Base-by-base conservation (phyloP, 2,113 vertebrate species). In the Planiliza haematocheilus region DNA sequence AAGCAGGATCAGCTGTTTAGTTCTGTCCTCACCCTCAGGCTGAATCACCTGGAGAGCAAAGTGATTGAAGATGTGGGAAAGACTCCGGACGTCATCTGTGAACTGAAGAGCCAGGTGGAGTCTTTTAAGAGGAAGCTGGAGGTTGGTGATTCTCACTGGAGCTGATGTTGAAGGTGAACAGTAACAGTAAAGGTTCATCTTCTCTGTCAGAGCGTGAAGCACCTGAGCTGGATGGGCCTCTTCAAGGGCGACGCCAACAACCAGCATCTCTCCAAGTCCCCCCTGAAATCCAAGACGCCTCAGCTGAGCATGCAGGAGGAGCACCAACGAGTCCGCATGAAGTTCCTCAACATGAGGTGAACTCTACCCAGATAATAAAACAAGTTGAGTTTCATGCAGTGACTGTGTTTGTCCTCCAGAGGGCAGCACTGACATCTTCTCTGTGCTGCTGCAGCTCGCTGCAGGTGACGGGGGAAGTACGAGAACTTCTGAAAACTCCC, bases 151-250 rank as follows among this genome's bases (percentile, higher is more conserved):
- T 1, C 7, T 16, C 3, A 3, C 7, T n/a, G 7, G 43, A 45
- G 43, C 16, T n/a, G 2, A 6, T 46, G n/a, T 7, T 46, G 43
- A n/a, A 41, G 39, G 24, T 30, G 24, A 2, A 30, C 39, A 12
- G 39, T 4, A 41, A 12, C 1, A 41, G 11, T 46, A 17, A 46
- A 17, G n/a, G 3, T 46, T 46, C n/a, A 7, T 46, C 17, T 17
- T 17, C 43, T 17, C n/a, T 2, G 24, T 46, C 43, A 93, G 91
- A 91, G 71, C 7, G 79, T 88, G 38, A 72, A 86, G 57, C 90
- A 91, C 64, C 86, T 92, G 66, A 92, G 91, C 81, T 93, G 91
- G 91, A 82, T 93, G 67, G 90, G 92, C 11, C 69, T 93, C 3
- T 92, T 92, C 57, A 89, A 81, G 30, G 84, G 88, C 2, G 62